Conservation (phyloP, 2,797 vertebrate genomes). For the Scyliorhinus canicula region DNA sequence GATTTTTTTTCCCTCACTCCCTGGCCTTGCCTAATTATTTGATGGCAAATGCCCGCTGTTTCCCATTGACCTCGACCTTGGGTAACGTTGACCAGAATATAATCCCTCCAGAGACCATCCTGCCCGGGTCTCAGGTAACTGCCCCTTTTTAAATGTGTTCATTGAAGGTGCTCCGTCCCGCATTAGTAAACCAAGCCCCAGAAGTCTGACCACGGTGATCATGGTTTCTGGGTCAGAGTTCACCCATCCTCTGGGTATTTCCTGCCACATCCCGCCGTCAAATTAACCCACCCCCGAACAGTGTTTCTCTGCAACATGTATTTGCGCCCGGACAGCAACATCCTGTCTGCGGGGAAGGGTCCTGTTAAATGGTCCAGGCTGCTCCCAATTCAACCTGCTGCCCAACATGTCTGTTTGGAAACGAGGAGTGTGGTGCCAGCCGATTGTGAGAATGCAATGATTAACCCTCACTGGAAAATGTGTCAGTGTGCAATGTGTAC, state of each 20-base stretch:
- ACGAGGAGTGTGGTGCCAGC: neutral
- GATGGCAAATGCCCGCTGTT: neutral
- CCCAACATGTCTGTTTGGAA: neutral
- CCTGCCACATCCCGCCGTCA: constrained; percentile 26
- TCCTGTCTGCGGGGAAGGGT: neutral
- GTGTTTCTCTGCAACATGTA: neutral
- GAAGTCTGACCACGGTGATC: neutral
- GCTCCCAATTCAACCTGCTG: neutral
- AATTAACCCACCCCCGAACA: constrained; percentile 22
- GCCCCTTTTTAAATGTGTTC: neutral
- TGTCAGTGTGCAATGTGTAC: neutral
- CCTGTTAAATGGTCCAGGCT: neutral
- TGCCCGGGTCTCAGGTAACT: neutral
- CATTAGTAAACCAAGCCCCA: neutral
- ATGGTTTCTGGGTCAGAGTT: constrained; percentile 37
- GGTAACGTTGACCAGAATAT: neutral
- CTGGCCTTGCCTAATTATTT: neutral
- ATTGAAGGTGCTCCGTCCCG: neutral
- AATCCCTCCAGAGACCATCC: neutral
- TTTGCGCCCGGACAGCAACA: neutral
- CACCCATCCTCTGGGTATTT: constrained; percentile 22
- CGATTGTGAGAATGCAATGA: neutral
- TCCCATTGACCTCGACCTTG: neutral
- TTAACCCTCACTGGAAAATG: neutral
- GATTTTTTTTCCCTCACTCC: neutral